Evolutionary conservation across 2,113 vertebrate species (phyloP), one percentile per base, ranked within the genome.

Genomic region (Pseudorasbora parva): DNA sequence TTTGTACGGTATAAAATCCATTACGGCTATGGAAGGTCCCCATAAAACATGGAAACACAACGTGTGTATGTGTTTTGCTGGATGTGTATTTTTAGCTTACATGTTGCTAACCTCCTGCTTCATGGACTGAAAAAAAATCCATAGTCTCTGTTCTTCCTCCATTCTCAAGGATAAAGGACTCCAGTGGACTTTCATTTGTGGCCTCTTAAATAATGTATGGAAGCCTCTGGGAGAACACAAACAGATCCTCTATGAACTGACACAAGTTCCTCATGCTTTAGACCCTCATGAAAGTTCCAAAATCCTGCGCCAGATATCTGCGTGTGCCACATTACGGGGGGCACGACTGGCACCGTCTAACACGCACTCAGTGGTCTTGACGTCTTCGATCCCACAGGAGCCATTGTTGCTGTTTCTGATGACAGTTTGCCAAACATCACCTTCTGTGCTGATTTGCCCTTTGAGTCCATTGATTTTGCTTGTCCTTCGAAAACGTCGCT

Each of bases 151-250:
- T 82, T 75, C 45, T 74, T 72, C 19, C 33, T 64, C 60, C 27
- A 72, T 75, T 85, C 82, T 84, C 62, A 71, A 79, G 74, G 89
- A 85, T 57, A 71, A 74, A 86, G 33, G 68, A 84, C 75, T 90
- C 83, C 30, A 54, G 73, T 37, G 66, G 33, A 76, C 83, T 86
- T 89, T 82, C 81, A 87, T 88, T 88, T 86, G 74, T 83, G 87
- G 59, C 49, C 43, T 66, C 82, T 84, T 92, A 89, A 91, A 92
- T 93, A 91, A 93, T 92, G 86, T 78, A 92, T 90, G 81, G 82
- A 82, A 82, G 87, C 79, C 84, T 81, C 62, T 47, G 77, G 84
- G 85, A 64, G 75, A 25, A 45, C 56, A 56, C 79, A 83, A 71
- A 83, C 82, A 62, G 17, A 83, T 83, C 72, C 57, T 30, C 19